Percentiles rank a stretch among this genome's conserved stretches.
Evolutionary conservation across 2,888 invertebrate genomes (phyloP).

Genomic region (Mesorhabditis spiculigera): DNA sequence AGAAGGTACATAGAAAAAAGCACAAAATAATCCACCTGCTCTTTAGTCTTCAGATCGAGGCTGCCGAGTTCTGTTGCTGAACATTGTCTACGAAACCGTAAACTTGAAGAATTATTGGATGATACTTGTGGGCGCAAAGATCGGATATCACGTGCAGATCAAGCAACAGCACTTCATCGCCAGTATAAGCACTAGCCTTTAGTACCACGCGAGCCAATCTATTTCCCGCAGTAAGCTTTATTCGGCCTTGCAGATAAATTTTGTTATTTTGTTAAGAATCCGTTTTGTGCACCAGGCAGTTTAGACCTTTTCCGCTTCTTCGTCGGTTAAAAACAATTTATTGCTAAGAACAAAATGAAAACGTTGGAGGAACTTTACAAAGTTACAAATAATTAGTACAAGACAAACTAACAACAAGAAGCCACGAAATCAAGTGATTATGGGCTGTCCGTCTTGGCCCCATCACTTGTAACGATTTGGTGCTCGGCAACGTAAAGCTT

Average conservation of each 20-base stretch:
- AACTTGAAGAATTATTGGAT: neutral
- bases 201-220: too few relatives aligned
- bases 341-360: too few relatives aligned
- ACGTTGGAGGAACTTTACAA: too few relatives aligned
- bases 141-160: conserved; percentile 79
- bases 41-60: neutral
- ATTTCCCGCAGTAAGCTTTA: too few relatives aligned
- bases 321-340: too few relatives aligned
- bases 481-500: conserved; percentile 89
- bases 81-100: neutral
- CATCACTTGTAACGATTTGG: conserved; percentile 62
- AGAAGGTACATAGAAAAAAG: neutral
- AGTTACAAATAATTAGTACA: neutral
- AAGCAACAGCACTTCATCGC: conserved; percentile 84
- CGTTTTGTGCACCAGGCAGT: too few relatives aligned
- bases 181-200: conserved; percentile 65
- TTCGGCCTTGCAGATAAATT: too few relatives aligned
- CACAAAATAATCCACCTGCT: neutral
- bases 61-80: neutral
- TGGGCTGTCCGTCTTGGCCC: conserved; percentile 8
- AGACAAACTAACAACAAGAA: neutral
- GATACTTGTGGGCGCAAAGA: conserved; percentile 39
- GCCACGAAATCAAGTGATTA: neutral
- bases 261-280: too few relatives aligned
- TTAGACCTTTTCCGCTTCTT: too few relatives aligned